Base-by-base conservation (phyloP, 1,140 invertebrate species). In the Polypedilum vanderplanki region DNA sequence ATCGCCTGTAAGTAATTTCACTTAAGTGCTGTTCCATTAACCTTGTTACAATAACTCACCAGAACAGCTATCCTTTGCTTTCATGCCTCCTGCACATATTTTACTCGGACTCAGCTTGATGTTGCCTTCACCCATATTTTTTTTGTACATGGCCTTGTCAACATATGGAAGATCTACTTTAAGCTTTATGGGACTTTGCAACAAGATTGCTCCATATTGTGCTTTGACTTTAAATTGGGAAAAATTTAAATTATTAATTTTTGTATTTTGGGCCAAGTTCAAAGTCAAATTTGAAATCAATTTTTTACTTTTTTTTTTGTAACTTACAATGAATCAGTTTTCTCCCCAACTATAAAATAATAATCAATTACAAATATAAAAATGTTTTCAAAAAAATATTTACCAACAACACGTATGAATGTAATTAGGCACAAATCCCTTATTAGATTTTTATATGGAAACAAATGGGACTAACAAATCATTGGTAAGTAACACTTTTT, bases 331-430 rank as follows among this genome's bases (percentile, higher is more conserved):
- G 15, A 57, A 15, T 92, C 90, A 9, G 90, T 91, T 80, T 87
- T 88, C 8, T n/a, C 93, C 93, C 93, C 93, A 95, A 12, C 93
- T 93, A 8, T 91, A 91, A 33, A 5, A 33, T n/a, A n/a, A n/a
- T n/a, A n/a, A n/a, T n/a, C n/a, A n/a, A n/a, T n/a, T n/a, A n/a
- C n/a, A n/a, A n/a, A n/a, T n/a, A n/a, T n/a, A n/a, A n/a, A n/a
- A n/a, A n/a, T n/a, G n/a, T n/a, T n/a, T n/a, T n/a, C n/a, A n/a
- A n/a, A n/a, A n/a, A n/a, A n/a, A n/a, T n/a, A n/a, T n/a, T n/a
- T n/a, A 12, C 46, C 46, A 12, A 57, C 46, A 20, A 57, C 46
- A n/a, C n/a, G 46, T 57, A 12, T 70, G 65, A 7, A 22, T 17
- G 10, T 20, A 79, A 0, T 84, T 84, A 7, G 77, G 77, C 1